Base-by-base conservation (phyloP, 2,797 vertebrate genomes). In the Trichosurus vulpecula region DNA sequence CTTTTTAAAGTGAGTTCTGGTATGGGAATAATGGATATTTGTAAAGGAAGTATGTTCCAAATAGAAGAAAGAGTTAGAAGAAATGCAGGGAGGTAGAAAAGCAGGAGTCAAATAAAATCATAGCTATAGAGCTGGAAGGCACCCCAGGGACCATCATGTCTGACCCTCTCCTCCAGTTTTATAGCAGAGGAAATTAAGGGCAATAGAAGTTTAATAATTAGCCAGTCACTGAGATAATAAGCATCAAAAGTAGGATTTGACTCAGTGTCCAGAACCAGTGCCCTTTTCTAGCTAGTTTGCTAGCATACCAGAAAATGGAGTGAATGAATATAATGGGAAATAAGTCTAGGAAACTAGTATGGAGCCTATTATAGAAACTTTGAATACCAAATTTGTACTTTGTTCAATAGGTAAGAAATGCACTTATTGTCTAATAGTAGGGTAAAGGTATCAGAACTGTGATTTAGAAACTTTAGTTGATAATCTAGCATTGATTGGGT, bases 181-280 rank as follows among this genome's bases (percentile, higher is more conserved):
- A 74, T 27, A n/a, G 14, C 2, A 0, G 13, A 35, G 1, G 0
- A 66, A 66, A 35, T 14, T 5, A 12, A 16, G 13, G 31, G 4
- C 31, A 35, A 74, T n/a, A n/a, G 35, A 74, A 66, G 14, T 66
- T n/a, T 66, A 66, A 19, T n/a, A 66, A 74, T n/a, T 35, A 74
- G 5, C 6, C 61, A 74, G 35, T n/a, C 0, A 74, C 14, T 19
- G 35, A 74, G 1, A 4, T n/a, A 19, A n/a, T n/a, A n/a, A 6
- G 35, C 5, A 19, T 74, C 35, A 74, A n/a, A 74, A 58, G 14
- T n/a, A 74, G 35, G 1, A 35, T 74, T 74, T 74, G 5, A 74
- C 14, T n/a, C 1, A n/a, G n/a, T n/a, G 35, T 74, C 11, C 14
- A 74, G 16, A 74, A 74, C 35, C 4, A 74, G 6, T 6, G 35